Evolutionary conservation across 2,113 vertebrate species (phyloP).

Genomic region (Rhinolophus ferrumequinum): DNA sequence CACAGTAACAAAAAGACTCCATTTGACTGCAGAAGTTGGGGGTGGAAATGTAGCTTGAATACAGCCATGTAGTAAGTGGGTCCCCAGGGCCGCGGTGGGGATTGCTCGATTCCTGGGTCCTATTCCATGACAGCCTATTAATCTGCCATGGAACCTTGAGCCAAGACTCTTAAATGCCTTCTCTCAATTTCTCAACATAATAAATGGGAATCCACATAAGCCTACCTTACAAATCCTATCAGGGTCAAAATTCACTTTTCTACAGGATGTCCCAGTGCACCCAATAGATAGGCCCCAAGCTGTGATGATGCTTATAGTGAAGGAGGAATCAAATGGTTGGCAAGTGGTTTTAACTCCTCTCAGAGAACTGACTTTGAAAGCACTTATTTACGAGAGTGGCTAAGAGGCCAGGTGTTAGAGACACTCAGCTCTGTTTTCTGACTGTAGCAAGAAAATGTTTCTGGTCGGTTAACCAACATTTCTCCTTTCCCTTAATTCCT

Average conservation of each 20-base stretch:
- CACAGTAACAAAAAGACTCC: background rate
- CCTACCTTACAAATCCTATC: background rate
- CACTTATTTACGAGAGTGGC: background rate
- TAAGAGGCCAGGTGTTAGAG: background rate
- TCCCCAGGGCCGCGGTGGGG: background rate
- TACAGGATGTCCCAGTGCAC: background rate
- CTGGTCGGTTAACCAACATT: background rate
- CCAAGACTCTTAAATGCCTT: constrained; percentile 26
- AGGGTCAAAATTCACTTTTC: background rate
- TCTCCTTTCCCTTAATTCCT: background rate
- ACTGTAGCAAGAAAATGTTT: background rate
- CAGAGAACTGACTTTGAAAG: constrained; percentile 47
- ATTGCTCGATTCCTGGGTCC: background rate
- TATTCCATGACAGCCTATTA: background rate
- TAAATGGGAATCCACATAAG: constrained; percentile 24
- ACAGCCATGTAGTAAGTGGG: background rate
- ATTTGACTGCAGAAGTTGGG: background rate
- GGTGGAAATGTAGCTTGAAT: background rate
- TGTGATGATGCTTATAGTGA: background rate
- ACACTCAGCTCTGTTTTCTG: background rate
- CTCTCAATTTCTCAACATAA: constrained; percentile 31
- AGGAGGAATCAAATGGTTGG: background rate
- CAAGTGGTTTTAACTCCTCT: constrained; percentile 11
- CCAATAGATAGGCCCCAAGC: background rate
- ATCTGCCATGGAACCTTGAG: background rate